These are phyloP conservation scores for Scrobipalpa atriplicella DNA, from an alignment of 2,888 invertebrate genomes.

Conservation along the genomic window DNA sequence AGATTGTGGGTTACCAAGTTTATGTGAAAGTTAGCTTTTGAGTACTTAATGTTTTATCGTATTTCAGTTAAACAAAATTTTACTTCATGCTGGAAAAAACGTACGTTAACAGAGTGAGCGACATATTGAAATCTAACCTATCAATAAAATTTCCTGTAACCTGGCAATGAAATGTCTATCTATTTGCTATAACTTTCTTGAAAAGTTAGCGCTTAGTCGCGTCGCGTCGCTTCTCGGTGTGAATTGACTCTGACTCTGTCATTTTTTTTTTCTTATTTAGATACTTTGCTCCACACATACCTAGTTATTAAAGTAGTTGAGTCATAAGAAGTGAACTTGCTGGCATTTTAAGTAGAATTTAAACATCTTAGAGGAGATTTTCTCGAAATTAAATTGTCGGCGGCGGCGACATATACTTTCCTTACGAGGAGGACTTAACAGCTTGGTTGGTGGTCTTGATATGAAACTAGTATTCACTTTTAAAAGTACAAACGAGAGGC, in stretches of 20 bases:
- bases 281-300: not conserved
- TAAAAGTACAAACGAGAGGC: not conserved
- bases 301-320: not conserved
- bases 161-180: too few relatives aligned
- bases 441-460: not conserved
- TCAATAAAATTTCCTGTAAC: too few relatives aligned
- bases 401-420: not conserved
- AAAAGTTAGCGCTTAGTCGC: too few relatives aligned
- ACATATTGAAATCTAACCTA: too few relatives aligned
- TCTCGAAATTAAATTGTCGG: conserved; percentile 13
- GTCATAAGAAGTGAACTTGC: conserved; percentile 2
- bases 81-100: too few relatives aligned
- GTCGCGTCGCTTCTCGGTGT: too few relatives aligned
- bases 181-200: too few relatives aligned
- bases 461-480: not conserved
- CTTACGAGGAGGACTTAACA: conserved; percentile 3
- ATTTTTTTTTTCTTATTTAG: not conserved
- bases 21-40: not conserved
- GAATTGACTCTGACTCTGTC: too few relatives aligned
- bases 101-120: too few relatives aligned
- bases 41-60: not conserved
- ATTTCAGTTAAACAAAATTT: not conserved
- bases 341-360: conserved; percentile 12
- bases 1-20: conserved; percentile 13
- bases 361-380: not conserved